These are phyloP conservation scores for Hydrotaea diabolus DNA, from an alignment of 2,888 invertebrate genomes.

Conservation along the genomic window DNA sequence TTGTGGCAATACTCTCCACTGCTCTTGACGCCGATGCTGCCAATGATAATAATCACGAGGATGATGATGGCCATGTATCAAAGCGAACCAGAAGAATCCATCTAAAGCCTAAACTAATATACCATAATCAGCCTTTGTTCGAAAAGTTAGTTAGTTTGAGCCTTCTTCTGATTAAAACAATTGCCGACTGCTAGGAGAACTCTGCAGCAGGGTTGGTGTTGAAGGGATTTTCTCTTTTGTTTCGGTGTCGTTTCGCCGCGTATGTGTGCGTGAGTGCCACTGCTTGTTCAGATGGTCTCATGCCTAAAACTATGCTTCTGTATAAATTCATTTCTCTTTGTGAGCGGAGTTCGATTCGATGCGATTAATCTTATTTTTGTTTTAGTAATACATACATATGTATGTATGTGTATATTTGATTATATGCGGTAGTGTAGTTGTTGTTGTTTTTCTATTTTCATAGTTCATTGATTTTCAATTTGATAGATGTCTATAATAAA, in stretches of 20 bases:
- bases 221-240: too few relatives aligned
- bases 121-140: not conserved
- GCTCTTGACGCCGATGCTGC: too few relatives aligned
- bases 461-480: conserved; percentile 80
- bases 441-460: conserved; percentile 72
- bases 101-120: not conserved
- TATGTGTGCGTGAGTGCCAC: not conserved
- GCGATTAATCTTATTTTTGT: conserved; percentile 50
- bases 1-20: not conserved
- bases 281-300: not conserved
- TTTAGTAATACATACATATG: conserved; percentile 10
- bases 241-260: too few relatives aligned
- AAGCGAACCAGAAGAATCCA: not conserved
- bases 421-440: conserved; percentile 15
- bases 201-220: not conserved
- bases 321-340: not conserved
- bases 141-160: not conserved
- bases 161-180: not conserved
- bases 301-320: not conserved
- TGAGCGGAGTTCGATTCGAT: conserved; percentile 30
- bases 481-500: conserved; percentile 79
- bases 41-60: too few relatives aligned
- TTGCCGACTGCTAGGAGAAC: not conserved
- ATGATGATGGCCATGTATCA: conserved; percentile 6
- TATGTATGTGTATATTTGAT: not conserved